These are phyloP conservation scores for Patella pellucida DNA, from an alignment of 2,888 invertebrate genomes.

Conservation along the genomic window DNA sequence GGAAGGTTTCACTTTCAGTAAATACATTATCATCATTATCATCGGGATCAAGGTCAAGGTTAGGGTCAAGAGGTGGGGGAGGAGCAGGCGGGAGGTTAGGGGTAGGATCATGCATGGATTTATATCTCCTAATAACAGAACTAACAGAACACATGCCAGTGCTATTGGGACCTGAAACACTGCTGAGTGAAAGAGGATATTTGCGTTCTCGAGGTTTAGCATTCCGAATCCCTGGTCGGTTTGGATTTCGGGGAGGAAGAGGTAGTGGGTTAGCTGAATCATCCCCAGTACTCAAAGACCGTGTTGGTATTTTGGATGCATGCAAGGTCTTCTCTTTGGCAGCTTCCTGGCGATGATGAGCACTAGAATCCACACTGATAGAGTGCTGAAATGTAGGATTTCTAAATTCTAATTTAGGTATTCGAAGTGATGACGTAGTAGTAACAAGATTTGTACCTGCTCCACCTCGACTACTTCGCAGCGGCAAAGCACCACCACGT, in stretches of 20 bases:
- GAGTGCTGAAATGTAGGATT: slow-evolving; percentile 44
- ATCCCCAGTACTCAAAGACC: slow-evolving; percentile 52
- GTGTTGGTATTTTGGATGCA: slow-evolving; percentile 39
- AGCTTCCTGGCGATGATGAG: slow-evolving; percentile 33
- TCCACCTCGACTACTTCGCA: slow-evolving; percentile 53
- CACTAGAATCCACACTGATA: slow-evolving; percentile 47
- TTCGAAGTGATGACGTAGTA: slow-evolving; percentile 35
- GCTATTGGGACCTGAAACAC: slow-evolving; percentile 30
- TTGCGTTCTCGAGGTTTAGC: slow-evolving; percentile 82
- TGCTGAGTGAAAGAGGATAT: slow-evolving; percentile 79
- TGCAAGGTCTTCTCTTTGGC: slow-evolving; percentile 18
- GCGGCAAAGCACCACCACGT: slow-evolving; percentile 66
- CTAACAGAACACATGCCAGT: slow-evolving; percentile 19
- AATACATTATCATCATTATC: slow-evolving; percentile 51
- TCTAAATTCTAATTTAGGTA: slow-evolving; percentile 44
- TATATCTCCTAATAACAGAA: slow-evolving; percentile 25
- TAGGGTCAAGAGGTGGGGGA: slow-evolving; percentile 43
- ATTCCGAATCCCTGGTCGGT: slow-evolving; percentile 75
- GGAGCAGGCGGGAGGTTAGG: slow-evolving; percentile 49
- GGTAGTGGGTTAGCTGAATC: slow-evolving; percentile 76
- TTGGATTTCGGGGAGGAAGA: slow-evolving; percentile 83
- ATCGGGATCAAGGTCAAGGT: slow-evolving; percentile 28
- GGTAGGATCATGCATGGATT: not conserved
- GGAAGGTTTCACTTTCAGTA: slow-evolving; percentile 25
- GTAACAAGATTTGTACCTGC: slow-evolving; percentile 56